These are phyloP conservation scores for Tyrannus savana DNA, from an alignment of 2,113 vertebrate species.

Conservation along the genomic window DNA sequence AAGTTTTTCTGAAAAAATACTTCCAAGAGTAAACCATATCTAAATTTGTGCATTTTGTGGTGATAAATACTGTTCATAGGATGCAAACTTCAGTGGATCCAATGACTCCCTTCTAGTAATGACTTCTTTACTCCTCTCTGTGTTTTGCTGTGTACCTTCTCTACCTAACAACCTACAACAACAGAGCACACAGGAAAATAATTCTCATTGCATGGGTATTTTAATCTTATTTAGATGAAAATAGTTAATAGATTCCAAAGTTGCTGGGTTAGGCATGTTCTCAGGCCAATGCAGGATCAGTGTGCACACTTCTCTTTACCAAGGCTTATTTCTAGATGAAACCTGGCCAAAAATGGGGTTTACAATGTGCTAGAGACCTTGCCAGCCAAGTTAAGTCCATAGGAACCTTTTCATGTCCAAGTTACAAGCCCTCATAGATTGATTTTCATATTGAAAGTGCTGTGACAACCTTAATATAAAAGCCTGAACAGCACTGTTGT, in stretches of 20 bases:
- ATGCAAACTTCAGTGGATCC: neutral
- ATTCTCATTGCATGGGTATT: neutral
- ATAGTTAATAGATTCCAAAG: neutral
- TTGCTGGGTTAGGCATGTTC: neutral
- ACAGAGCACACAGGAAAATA: neutral
- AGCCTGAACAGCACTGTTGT: neutral
- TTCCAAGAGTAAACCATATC: neutral
- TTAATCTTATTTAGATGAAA: neutral
- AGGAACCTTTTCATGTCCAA: slow-evolving; percentile 19
- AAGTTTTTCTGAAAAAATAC: neutral
- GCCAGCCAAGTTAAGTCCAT: neutral
- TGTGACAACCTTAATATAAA: slow-evolving; percentile 33
- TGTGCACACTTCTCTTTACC: neutral
- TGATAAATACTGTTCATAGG: rapidly evolving
- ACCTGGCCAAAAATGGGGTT: neutral
- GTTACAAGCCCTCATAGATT: neutral
- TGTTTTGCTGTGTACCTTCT: neutral
- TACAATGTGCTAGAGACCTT: neutral
- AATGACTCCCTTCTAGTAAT: too few relatives aligned
- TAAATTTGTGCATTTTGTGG: neutral
- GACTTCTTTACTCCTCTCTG: neutral
- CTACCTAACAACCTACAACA: rapidly evolving
- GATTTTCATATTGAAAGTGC: slow-evolving; percentile 29
- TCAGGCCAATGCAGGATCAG: neutral
- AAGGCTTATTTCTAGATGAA: neutral